Evolutionary conservation across 2,797 vertebrate genomes (phyloP).

Genomic region (Rhabdomys pumilio): DNA sequence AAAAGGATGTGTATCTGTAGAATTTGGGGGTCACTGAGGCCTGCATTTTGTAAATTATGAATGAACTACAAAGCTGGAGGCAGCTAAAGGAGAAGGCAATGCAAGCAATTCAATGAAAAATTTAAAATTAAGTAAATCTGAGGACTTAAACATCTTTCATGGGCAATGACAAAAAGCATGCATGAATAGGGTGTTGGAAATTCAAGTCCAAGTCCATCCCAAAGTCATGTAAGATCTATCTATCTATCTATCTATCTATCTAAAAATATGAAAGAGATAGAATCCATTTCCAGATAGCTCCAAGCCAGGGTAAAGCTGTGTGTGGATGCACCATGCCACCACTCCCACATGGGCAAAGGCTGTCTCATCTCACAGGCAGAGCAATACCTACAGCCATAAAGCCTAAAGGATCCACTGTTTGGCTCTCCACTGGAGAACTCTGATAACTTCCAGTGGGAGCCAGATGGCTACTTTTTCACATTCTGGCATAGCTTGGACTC

Average conservation of each 20-base stretch:
- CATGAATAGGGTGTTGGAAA: not conserved
- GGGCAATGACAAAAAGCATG: not conserved
- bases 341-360: accelerated
- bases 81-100: not conserved
- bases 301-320: not conserved
- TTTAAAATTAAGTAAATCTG: slow-evolving; percentile 5
- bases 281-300: not conserved
- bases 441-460: not conserved
- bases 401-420: not conserved
- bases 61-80: slow-evolving; percentile 13
- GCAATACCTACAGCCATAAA: not conserved
- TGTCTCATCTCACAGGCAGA: too few species aligned
- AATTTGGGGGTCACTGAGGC: not conserved
- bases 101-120: not conserved
- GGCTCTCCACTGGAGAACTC: not conserved
- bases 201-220: not conserved
- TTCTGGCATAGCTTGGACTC: not conserved
- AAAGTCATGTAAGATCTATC: too few species aligned
- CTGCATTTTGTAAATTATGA: slow-evolving; percentile 34
- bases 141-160: not conserved
- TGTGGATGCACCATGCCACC: not conserved
- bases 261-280: not conserved
- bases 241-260: too few species aligned
- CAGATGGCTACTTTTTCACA: not conserved
- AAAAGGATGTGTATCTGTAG: not conserved